Base-by-base conservation (phyloP, 2,888 invertebrate species). In the Apamea epomidion region DNA sequence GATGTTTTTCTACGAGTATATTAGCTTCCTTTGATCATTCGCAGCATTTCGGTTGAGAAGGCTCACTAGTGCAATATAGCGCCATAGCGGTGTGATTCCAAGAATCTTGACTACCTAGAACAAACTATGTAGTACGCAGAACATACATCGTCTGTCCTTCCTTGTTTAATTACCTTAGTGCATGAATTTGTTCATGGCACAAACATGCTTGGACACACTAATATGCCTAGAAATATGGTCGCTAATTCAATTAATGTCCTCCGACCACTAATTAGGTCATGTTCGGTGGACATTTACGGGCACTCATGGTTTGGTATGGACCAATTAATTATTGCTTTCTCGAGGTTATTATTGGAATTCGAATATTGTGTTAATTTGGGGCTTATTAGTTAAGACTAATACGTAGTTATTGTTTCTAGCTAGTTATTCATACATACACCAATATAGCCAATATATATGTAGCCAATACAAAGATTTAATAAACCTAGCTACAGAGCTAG, bases 261-360 rank as follows among this genome's bases (percentile, higher is more conserved):
- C 48, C 37, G 18, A 48, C 64, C 75, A 75, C 73, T 76, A 84
- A 84, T 84, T 84, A 86, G 83, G 86, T 62, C 83, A 86, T 86
- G 83, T 84, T 75, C 73, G 58, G 75, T 78, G 75, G 86, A 82
- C 84, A 86, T 84, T 82, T 84, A 86, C 74, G 84, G 60, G 72
- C 78, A 78, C 83, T 84, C 75, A 78, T 70, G 75, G 54, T 65
- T 74, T 82, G 76, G 71, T 78, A 78, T 73, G 69, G 72, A 73
- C 71, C 62, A 78, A 80, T 69, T 80, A 77, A 74, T 83, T 73
- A 80, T 87, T 84, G 84, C 68, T 84, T 83, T 87, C 87, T 85
- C 76, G 64, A 68, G 18, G 48, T 76, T 72, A 74, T 74, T 83
- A 82, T 65, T 72, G 67, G 64, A 83, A 74, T 85, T 76, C 54